Base-by-base conservation (phyloP, 2,113 vertebrate genomes). In the Oncorhynchus mykiss region DNA sequence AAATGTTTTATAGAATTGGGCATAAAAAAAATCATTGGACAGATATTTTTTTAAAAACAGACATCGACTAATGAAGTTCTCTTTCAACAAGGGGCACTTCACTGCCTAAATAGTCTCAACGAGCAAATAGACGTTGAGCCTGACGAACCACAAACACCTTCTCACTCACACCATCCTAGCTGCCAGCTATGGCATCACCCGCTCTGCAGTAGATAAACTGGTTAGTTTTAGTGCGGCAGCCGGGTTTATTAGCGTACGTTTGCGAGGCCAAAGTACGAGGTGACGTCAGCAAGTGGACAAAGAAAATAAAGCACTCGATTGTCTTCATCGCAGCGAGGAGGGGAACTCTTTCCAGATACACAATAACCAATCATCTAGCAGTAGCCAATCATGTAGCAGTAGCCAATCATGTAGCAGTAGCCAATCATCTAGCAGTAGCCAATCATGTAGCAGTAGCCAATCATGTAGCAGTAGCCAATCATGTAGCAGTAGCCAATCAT, bases 291-390 rank as follows among this genome's bases (percentile, higher is more conserved):
- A 13, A 27, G 27, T 34, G 14, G 34, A 24, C 5, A 70, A 20
- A 72, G 71, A 78, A 77, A 76, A 77, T 51, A 84, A 78, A 66
- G 5, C 22, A 65, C 22, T 25, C 8, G 48, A 49, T 39, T 71
- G 59, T 71, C 29, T 66, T 39, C 9, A 69, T 11, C 48, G 67
- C 54, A 45, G 39, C 9, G 9, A 11, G 9, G 8, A 25, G 13
- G 29, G 31, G 7, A 13, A 70, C 27, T 13, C 4, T 4, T 5
- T 0, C 20, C 22, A 64, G 12, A 16, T 12, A 67, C 12, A 57
- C 8, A 9, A 2, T 45, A 45, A 11, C 39, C 39, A 34, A 45
- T 45, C 8, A 11, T 39, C 8, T 39, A 39, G 25, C 2, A 27
- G 25, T 27, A 27, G 25, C 25, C 25, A 27, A 45, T 45, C 8